A percentile compares a stretch with the other conserved stretches of the same genome.
phyloP scores from a whole-genome alignment of 1,140 invertebrate species.

The Trichoplusia ni region DNA sequence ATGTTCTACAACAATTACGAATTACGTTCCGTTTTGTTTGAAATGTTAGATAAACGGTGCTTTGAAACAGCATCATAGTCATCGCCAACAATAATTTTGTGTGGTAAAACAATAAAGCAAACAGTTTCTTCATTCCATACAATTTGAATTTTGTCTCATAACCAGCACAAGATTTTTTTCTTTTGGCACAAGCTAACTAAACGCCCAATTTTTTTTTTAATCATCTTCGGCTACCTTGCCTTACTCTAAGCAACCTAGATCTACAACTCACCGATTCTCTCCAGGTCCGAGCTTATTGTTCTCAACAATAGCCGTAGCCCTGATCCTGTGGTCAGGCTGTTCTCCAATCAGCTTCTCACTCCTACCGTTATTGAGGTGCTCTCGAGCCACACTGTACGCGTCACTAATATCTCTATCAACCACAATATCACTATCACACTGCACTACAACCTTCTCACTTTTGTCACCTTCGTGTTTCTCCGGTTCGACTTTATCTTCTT shows the following conservation, averaged over 20 bases:
- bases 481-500: conserved; percentile 57
- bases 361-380: conserved; percentile 84
- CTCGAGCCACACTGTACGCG: conserved; percentile 66
- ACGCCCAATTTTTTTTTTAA: not conserved
- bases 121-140: too few species aligned
- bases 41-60: too few species aligned
- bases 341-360: conserved; percentile 88
- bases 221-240: not conserved
- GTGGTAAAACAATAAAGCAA: too few species aligned
- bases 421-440: conserved; percentile 65
- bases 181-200: not conserved
- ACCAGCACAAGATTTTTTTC: too few species aligned
- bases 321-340: conserved; percentile 82
- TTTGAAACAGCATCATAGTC: too few species aligned
- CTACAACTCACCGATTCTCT: conserved; percentile 80
- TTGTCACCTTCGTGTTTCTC: conserved; percentile 71
- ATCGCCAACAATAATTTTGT: not conserved
- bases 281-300: conserved; percentile 81
- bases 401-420: conserved; percentile 62
- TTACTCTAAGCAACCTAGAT: not conserved
- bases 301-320: conserved; percentile 82
- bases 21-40: too few species aligned
- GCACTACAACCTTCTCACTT: conserved; percentile 59
- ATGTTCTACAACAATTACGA: too few species aligned
- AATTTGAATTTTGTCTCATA: too few species aligned